phyloP scores from a whole-genome alignment of 2,888 invertebrate genomes.

The Polyommatus icarus region DNA sequence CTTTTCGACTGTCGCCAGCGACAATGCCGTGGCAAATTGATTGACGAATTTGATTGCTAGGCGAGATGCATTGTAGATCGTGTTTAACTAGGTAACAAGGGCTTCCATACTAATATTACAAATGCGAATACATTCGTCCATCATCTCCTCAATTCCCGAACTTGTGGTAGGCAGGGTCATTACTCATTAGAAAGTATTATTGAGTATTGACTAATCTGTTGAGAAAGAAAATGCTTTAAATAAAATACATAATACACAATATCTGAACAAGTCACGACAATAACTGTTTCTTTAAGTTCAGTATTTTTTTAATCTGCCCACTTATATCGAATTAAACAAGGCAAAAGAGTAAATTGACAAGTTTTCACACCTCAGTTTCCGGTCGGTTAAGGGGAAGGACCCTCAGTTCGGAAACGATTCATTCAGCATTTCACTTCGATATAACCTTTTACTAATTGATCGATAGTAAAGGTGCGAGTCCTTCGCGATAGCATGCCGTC shows the following conservation, averaged over 20 bases:
- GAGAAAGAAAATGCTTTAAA: no score
- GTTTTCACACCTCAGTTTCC: not conserved
- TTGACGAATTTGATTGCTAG: not conserved
- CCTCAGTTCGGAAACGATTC: slow-evolving; percentile 8
- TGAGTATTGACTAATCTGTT: no score
- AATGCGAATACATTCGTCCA: not conserved
- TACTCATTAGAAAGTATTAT: no score
- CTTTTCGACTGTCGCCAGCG: not conserved
- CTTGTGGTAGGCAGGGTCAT: no score
- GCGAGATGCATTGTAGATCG: not conserved
- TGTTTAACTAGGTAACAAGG: not conserved
- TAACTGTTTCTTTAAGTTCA: not conserved
- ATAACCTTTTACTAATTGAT: slow-evolving; percentile 17
- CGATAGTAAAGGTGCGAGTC: slow-evolving; percentile 9
- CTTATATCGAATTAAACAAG: not conserved
- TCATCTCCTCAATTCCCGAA: no score
- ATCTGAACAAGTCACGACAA: no score
- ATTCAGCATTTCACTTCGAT: slow-evolving; percentile 14
- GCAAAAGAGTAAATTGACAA: not conserved
- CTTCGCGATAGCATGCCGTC: slow-evolving; percentile 5
- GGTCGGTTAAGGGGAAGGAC: slow-evolving; percentile 22
- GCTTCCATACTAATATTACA: not conserved
- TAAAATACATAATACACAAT: no score
- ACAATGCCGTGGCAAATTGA: slow-evolving; percentile 22
- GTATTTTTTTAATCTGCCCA: not conserved